Percentiles rank a stretch among this genome's conserved stretches.
These are phyloP conservation scores for Atta cephalotes DNA, from an alignment of 1,140 invertebrate genomes.

Conservation along the genomic window DNA sequence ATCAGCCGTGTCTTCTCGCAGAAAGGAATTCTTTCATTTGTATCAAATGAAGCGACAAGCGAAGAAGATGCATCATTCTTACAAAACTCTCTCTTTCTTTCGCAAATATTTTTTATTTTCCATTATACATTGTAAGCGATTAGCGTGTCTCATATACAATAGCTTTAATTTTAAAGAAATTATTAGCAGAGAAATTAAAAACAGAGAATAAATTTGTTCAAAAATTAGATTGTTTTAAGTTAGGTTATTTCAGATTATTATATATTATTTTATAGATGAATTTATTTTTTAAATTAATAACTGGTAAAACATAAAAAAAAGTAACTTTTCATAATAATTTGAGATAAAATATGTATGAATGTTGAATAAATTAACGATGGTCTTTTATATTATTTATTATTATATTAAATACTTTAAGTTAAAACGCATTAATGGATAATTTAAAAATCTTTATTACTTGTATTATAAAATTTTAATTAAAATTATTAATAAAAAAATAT, in stretches of 20 bases:
- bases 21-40: constrained; percentile 41
- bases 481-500: neutral
- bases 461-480: constrained; percentile 9
- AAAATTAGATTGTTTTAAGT: neutral
- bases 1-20: constrained; percentile 17
- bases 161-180: neutral
- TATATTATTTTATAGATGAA: too few relatives aligned
- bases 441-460: neutral
- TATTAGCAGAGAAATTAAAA: neutral
- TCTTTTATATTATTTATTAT: too few relatives aligned
- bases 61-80: constrained; percentile 34
- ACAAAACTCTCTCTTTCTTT: neutral
- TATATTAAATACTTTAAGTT: constrained; percentile 13
- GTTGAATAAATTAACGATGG: constrained; percentile 1
- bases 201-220: neutral
- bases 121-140: neutral
- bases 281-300: neutral
- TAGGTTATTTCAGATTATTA: neutral
- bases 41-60: constrained; percentile 52
- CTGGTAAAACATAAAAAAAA: neutral
- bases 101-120: neutral
- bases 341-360: neutral
- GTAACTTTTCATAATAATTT: neutral
- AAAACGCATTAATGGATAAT: neutral
- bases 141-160: too few relatives aligned